phyloP scores from a whole-genome alignment of 2,888 invertebrate species.

The Spilosoma lubricipeda region DNA sequence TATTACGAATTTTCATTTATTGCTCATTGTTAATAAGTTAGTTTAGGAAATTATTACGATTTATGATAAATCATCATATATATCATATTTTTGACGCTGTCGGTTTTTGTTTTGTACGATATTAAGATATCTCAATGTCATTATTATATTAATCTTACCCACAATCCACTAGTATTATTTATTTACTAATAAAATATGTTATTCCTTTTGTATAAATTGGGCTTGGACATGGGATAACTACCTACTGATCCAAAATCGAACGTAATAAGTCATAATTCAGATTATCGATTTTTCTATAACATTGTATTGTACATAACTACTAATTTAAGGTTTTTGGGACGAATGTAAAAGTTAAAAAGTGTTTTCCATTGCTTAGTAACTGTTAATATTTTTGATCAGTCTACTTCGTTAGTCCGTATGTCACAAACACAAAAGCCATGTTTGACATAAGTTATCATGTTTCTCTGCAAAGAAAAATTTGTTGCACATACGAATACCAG shows the following conservation, averaged over 20 bases:
- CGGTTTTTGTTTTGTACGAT: not conserved
- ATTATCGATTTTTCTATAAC: not conserved
- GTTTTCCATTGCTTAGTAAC: not conserved
- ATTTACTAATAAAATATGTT: not conserved
- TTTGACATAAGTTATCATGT: not conserved
- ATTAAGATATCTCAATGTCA: not conserved
- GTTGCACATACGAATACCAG: not conserved
- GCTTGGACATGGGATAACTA: not conserved
- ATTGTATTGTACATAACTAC: not conserved
- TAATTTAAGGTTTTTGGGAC: not conserved
- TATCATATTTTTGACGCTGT: not conserved
- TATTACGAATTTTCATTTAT: not conserved
- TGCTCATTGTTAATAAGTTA: not conserved
- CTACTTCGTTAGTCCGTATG: not conserved
- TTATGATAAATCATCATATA: too few species aligned
- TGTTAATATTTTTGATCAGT: not conserved
- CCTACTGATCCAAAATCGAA: not conserved
- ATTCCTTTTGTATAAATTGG: not conserved
- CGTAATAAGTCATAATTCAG: not conserved
- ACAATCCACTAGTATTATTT: not conserved
- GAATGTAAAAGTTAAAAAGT: conserved; percentile 13
- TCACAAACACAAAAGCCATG: not conserved
- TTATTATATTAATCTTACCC: not conserved
- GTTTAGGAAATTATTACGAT: not conserved
- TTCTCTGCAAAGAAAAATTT: conserved; percentile 4